Conservation (phyloP, 2,888 invertebrate species). For the Agriopis marginaria region DNA sequence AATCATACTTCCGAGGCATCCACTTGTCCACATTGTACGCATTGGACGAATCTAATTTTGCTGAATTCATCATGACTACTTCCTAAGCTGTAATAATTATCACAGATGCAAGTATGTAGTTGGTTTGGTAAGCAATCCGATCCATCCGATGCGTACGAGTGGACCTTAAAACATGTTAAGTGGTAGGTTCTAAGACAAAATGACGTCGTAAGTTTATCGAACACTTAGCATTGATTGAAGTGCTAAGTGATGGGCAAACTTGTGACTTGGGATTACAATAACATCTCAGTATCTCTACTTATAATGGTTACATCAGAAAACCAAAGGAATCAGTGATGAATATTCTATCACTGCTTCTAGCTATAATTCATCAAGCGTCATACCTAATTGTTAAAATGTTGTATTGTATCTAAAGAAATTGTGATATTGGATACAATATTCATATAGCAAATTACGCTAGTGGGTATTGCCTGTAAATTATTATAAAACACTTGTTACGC, state of each 20-base stretch:
- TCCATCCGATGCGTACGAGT: no score
- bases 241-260: conserved; percentile 3
- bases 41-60: no score
- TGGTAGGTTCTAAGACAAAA: not conserved
- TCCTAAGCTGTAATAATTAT: no score
- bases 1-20: no score
- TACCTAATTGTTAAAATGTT: not conserved
- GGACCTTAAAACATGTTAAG: not conserved
- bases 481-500: not conserved
- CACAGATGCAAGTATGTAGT: no score
- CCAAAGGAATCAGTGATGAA: not conserved
- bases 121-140: no score
- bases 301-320: not conserved
- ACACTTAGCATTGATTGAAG: not conserved
- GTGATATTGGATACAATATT: not conserved
- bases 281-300: not conserved
- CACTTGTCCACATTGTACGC: no score
- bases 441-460: not conserved
- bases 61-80: no score
- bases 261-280: not conserved
- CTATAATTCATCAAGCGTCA: not conserved
- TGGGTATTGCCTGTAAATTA: not conserved
- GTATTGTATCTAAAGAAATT: not conserved
- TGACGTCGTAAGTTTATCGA: conserved; percentile 6
- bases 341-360: not conserved